phyloP scores from a whole-genome alignment of 2,113 vertebrate species.

The Irena cyanogastra region DNA sequence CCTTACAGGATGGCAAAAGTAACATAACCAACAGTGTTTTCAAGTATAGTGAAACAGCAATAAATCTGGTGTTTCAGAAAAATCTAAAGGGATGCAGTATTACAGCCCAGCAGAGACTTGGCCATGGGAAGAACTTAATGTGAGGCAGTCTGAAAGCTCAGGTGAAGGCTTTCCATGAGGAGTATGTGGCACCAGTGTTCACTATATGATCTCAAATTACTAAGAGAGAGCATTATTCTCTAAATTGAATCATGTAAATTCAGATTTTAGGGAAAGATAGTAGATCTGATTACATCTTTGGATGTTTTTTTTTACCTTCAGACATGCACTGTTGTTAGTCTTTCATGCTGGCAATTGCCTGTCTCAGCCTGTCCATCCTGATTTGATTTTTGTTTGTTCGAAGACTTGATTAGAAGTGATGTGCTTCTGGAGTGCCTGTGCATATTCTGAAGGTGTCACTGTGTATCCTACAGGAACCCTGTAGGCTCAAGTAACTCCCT shows the following conservation, averaged over 20 bases:
- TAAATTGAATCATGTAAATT: background rate
- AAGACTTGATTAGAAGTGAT: background rate
- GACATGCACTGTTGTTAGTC: background rate
- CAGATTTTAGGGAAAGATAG: background rate
- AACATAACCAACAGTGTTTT: background rate
- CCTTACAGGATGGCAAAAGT: background rate
- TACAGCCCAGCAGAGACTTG: background rate
- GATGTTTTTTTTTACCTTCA: background rate
- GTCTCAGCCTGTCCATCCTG: background rate
- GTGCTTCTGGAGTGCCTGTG: background rate
- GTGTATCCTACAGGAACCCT: background rate
- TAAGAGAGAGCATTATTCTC: background rate
- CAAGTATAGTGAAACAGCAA: background rate
- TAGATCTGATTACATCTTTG: background rate
- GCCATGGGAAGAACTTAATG: background rate
- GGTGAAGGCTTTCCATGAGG: too few species aligned
- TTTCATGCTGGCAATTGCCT: background rate
- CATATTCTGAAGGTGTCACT: background rate
- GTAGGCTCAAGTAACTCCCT: background rate
- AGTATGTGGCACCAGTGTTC: accelerated
- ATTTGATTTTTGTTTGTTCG: background rate
- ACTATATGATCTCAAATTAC: background rate
- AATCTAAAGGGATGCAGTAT: background rate
- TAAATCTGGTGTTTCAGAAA: background rate
- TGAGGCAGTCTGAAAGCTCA: background rate